These are phyloP conservation scores for Tridacna gigas DNA, from an alignment of 2,888 invertebrate genomes.

Conservation along the genomic window DNA sequence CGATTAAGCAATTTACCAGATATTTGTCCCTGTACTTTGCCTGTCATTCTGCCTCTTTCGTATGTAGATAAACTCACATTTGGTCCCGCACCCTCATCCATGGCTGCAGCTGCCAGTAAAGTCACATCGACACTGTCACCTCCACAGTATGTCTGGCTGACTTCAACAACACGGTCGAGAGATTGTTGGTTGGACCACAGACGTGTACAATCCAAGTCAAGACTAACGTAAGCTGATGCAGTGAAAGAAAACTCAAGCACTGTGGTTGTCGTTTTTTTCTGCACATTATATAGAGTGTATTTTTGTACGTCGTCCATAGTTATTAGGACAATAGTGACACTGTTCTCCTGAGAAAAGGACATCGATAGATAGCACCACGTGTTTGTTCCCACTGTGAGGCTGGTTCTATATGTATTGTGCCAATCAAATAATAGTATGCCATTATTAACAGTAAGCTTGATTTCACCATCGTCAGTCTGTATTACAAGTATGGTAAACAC, in stretches of 20 bases:
- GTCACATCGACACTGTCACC: conserved; percentile 33
- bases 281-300: no score
- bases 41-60: conserved; percentile 17
- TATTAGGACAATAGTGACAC: no score
- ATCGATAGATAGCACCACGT: no score
- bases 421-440: no score
- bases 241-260: conserved; percentile 28
- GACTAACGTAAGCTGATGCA: conserved; percentile 13
- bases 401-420: no score
- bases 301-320: no score
- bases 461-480: no score
- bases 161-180: conserved; percentile 46
- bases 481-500: no score
- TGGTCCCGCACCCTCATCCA: conserved; percentile 70
- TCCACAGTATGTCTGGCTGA: conserved; percentile 54
- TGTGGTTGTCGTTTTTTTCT: not conserved
- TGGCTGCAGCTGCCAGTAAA: conserved; percentile 49
- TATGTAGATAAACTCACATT: conserved; percentile 44
- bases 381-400: no score
- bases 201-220: conserved; percentile 67
- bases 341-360: no score
- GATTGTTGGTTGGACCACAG: conserved; percentile 65
- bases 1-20: not conserved
- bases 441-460: no score
- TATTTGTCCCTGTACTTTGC: conserved; percentile 3